Percentiles rank a stretch among this genome's conserved stretches.
phyloP scores from a whole-genome alignment of 2,797 vertebrate genomes.

The Neomorphus geoffroyi region DNA sequence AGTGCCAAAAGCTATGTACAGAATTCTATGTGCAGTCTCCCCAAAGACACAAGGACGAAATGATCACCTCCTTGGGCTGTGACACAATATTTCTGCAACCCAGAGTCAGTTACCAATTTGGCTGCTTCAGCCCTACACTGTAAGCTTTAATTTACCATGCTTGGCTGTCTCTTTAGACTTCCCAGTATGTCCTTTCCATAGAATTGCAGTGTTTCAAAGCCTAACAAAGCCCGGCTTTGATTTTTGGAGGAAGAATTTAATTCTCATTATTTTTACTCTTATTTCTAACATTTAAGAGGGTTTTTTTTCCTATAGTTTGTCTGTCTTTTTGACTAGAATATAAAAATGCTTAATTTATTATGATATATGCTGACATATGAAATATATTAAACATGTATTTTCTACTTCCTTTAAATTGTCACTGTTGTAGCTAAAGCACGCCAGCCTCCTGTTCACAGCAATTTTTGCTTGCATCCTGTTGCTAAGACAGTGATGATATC shows the following conservation, averaged over 20 bases:
- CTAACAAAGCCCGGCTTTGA: neutral
- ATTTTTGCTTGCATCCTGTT: constrained; percentile 7
- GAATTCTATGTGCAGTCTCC: neutral
- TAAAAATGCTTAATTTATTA: neutral
- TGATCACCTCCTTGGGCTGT: constrained; percentile 1
- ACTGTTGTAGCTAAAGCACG: neutral
- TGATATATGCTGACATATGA: neutral
- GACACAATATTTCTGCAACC: neutral
- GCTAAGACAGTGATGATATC: neutral
- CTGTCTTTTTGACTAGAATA: neutral
- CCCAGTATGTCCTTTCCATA: neutral
- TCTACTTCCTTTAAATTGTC: neutral
- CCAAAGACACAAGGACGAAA: neutral
- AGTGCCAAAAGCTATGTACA: neutral
- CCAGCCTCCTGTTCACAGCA: neutral
- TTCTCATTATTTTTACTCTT: neutral
- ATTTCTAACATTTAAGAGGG: neutral
- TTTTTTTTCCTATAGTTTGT: neutral
- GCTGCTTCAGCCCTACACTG: neutral
- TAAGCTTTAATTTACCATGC: neutral
- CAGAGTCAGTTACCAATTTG: neutral
- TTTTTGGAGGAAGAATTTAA: neutral
- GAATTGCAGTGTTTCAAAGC: neutral
- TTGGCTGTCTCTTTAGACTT: neutral
- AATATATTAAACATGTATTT: neutral